These are phyloP conservation scores for Syrrhaptes paradoxus DNA, from an alignment of 2,113 vertebrate species.

Conservation along the genomic window DNA sequence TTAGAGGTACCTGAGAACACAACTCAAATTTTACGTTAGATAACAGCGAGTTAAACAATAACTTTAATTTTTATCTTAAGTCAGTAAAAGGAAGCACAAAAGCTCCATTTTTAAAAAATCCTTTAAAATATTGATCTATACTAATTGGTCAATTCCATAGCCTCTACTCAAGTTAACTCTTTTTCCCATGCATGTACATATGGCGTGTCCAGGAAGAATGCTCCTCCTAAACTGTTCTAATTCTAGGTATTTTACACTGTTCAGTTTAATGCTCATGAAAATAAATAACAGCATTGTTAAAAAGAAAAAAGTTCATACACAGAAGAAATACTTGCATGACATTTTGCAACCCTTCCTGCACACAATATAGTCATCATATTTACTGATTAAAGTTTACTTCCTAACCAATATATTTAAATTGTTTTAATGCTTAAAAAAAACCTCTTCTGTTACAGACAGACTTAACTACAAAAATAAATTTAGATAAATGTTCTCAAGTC, in stretches of 20 bases:
- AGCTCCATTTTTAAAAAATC: neutral
- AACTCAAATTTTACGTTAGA: neutral
- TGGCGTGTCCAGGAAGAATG: neutral
- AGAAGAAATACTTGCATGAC: neutral
- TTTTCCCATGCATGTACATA: neutral
- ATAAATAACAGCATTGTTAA: neutral
- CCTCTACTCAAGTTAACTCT: neutral
- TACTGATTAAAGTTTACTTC: neutral
- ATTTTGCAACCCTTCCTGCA: neutral
- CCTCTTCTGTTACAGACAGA: neutral
- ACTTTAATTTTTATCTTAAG: neutral
- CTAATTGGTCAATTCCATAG: neutral
- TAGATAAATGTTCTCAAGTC: neutral
- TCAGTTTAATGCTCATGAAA: neutral
- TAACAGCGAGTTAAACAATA: neutral
- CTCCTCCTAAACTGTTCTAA: neutral
- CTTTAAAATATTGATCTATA: neutral
- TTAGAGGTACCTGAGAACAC: neutral
- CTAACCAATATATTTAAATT: neutral
- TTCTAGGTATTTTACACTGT: neutral
- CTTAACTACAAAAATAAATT: neutral
- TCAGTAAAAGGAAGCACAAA: neutral
- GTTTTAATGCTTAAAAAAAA: neutral
- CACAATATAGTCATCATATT: neutral
- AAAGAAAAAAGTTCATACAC: neutral